phyloP scores from a whole-genome alignment of 2,113 vertebrate species.

The Arvicanthis niloticus region DNA sequence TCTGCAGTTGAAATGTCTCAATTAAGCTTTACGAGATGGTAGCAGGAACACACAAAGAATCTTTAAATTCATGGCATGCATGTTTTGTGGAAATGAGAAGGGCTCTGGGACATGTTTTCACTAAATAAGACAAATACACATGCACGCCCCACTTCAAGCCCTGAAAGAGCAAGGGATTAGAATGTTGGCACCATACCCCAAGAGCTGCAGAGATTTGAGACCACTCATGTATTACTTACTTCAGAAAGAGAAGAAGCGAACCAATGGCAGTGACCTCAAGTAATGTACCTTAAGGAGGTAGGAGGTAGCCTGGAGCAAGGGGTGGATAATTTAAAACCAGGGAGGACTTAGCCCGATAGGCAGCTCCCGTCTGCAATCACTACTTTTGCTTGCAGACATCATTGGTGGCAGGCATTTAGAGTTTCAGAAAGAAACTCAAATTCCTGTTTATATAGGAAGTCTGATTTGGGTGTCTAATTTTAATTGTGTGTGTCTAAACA shows the following conservation, averaged over 20 bases:
- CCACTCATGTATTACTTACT: background rate
- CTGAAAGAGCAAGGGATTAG: background rate
- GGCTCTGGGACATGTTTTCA: background rate
- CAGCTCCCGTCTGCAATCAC: background rate
- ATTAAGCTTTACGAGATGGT: background rate
- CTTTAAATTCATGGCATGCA: background rate
- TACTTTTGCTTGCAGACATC: fast-evolving
- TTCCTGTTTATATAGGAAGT: background rate
- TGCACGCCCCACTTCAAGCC: background rate
- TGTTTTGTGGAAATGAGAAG: background rate
- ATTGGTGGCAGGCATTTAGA: background rate
- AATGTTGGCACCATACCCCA: background rate
- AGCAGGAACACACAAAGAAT: background rate
- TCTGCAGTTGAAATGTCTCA: background rate
- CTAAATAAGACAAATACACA: background rate
- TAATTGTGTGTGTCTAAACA: background rate
- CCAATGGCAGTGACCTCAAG: no score
- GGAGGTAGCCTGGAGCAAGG: fast-evolving
- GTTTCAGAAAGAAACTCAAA: conserved; percentile 15
- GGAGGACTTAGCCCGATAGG: background rate
- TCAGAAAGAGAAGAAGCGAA: background rate
- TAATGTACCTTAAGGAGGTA: background rate
- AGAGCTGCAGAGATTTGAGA: background rate
- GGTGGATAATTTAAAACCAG: fast-evolving
- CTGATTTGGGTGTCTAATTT: background rate